phyloP scores from a whole-genome alignment of 2,797 vertebrate species.

The Moxostoma hubbsi region DNA sequence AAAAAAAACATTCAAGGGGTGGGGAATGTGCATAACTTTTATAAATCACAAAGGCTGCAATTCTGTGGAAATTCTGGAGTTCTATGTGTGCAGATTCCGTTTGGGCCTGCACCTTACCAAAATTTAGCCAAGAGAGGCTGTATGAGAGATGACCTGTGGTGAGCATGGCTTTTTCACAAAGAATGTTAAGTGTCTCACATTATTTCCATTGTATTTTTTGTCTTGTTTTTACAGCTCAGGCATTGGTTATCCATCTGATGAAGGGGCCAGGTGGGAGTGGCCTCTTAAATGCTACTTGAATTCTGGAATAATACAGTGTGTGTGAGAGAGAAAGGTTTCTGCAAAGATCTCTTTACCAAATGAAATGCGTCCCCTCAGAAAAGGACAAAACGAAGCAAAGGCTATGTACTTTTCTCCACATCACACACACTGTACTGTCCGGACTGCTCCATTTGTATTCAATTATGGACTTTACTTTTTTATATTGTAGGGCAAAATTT shows the following conservation, averaged over 20 bases:
- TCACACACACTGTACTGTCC: slow-evolving; percentile 41
- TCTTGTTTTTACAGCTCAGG: slow-evolving; percentile 77
- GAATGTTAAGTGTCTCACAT: background rate
- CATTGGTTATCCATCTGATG: slow-evolving; percentile 95
- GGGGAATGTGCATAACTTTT: no score
- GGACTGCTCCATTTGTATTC: slow-evolving; percentile 54
- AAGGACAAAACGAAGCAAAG: slow-evolving; percentile 47
- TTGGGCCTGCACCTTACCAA: no score
- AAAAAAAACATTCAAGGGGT: no score
- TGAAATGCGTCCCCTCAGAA: slow-evolving; percentile 26
- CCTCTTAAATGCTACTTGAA: slow-evolving; percentile 55
- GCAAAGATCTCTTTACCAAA: slow-evolving; percentile 5
- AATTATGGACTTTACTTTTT: slow-evolving; percentile 44
- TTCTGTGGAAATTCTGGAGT: no score
- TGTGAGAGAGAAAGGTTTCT: slow-evolving; percentile 36
- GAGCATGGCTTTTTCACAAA: background rate
- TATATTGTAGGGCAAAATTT: slow-evolving; percentile 28
- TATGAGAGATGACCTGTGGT: background rate
- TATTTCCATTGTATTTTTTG: background rate
- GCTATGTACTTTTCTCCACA: slow-evolving; percentile 48
- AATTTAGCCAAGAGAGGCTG: no score
- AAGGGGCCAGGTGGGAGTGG: slow-evolving; percentile 52
- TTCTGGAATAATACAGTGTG: slow-evolving; percentile 60
- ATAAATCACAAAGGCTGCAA: no score
- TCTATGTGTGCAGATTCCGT: no score